Evolutionary conservation across 2,888 invertebrate species (phyloP), one percentile per base, ranked within the genome.

Genomic region (Scaptomyza polygonia): DNA sequence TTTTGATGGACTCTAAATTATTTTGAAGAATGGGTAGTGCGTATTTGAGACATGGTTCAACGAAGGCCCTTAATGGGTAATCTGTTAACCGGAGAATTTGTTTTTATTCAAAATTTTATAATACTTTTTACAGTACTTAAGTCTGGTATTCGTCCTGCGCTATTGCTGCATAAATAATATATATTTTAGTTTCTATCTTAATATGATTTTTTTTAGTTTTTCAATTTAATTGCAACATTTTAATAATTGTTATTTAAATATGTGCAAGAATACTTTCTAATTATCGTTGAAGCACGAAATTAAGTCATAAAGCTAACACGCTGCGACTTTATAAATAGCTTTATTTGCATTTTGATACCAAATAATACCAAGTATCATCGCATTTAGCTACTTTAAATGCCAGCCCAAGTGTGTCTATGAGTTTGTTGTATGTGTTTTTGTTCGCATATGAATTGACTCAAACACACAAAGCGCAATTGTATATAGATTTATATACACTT

Each of bases 321-420:
- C n/a, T n/a, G 5, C 25, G 18, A 34, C 12, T 40, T 40, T 9
- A 16, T 36, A 39, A 9, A 2, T 11, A 30, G 25, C 12, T n/a
- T 32, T 54, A 53, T 51, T 45, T 18, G 27, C 49, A 43, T 59
- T 66, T 14, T 27, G 9, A 18, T 25, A 18, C 30, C 49, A 18
- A 36, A 69, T 40, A 48, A 59, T 42, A 49, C 25, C 14, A 12
- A 25, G 14, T 36, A 36, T 36, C 34, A 14, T 63, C 44, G 55
- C 57, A 68, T 78, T 43, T 52, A 59, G 65, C 72, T 72, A 72
- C 74, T 79, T 74, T 77, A 70, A 71, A 82, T 79, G 77, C 67
- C 63, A 64, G 61, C 39, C 16, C 16, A 39, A 16, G 65, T 74
- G 72, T 72, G 67, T 63, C 61, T 61, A 53, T 68, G 42, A 47